phyloP scores from a whole-genome alignment of 2,888 invertebrate genomes.

The Apamea monoglypha region DNA sequence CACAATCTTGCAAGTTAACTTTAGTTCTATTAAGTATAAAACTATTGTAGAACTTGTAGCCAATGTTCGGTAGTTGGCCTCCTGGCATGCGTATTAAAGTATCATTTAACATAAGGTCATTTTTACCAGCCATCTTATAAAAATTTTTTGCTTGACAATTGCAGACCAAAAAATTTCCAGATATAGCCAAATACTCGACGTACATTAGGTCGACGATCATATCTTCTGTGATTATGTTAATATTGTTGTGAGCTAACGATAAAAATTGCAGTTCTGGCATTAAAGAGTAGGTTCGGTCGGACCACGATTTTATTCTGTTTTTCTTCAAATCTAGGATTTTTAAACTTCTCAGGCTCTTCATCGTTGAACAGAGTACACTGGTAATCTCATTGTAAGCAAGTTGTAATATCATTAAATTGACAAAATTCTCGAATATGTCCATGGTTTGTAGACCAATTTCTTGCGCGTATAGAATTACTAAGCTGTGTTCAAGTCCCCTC shows the following conservation, averaged over 20 bases:
- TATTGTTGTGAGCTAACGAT: slow-evolving; percentile 88
- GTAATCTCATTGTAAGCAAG: slow-evolving; percentile 88
- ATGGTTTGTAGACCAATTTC: slow-evolving; percentile 81
- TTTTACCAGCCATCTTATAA: slow-evolving; percentile 79
- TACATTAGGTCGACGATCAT: slow-evolving; percentile 90
- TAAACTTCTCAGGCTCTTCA: slow-evolving; percentile 80
- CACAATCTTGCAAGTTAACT: slow-evolving; percentile 46
- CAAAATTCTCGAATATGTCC: slow-evolving; percentile 79
- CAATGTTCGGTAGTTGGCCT: slow-evolving; percentile 68
- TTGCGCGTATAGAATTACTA: slow-evolving; percentile 86
- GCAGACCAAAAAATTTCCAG: slow-evolving; percentile 91
- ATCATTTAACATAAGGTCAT: slow-evolving; percentile 59
- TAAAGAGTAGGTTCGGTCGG: slow-evolving; percentile 77
- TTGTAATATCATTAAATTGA: slow-evolving; percentile 85
- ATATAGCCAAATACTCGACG: slow-evolving; percentile 87
- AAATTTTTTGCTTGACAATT: slow-evolving; percentile 90
- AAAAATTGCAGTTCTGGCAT: slow-evolving; percentile 84
- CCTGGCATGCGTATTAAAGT: neutral
- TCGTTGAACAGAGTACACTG: slow-evolving; percentile 72
- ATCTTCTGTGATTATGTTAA: slow-evolving; percentile 89
- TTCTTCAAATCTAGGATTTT: slow-evolving; percentile 87
- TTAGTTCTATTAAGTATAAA: slow-evolving; percentile 67
- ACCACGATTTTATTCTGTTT: slow-evolving; percentile 91
- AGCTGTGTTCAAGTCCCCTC: slow-evolving; percentile 80
- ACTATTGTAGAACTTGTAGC: slow-evolving; percentile 71